Evolutionary conservation across 2,113 vertebrate species (phyloP), one percentile per base, ranked within the genome.

Genomic region (Platichthys stellatus): DNA sequence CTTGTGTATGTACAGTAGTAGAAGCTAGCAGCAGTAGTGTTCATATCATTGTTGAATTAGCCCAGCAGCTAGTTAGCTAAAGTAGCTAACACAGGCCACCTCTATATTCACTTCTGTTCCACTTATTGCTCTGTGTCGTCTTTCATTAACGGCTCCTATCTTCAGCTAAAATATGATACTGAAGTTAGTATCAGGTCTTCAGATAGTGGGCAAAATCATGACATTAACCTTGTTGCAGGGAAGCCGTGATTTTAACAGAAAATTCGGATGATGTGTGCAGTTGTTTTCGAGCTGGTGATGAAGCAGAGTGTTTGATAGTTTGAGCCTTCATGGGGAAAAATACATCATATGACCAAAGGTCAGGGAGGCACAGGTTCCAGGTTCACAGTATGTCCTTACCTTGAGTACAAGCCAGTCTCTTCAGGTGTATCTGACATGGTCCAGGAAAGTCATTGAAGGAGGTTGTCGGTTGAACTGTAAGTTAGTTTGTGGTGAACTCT

Each of bases 61-160:
- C 35, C 51, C 45, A 45, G 0, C 13, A 60, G 47, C 63, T 53
- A 61, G 12, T 62, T 35, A 43, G 38, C 70, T 69, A 23, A 58
- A 35, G 35, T 13, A 45, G 23, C 62, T 76, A 56, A 40, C 47
- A 15, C 23, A 51, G 15, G n/a, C 47, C 58, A 38, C 38, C 21
- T 21, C 21, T 43, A 11, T 21, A 7, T 35, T 62, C 38, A 45
- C 51, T 15, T 15, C 20, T 24, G 20, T 18, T 66, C 23, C 51
- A 23, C 51, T 57, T 69, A 23, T 63, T 24, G 26, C 38, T 69
- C 49, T 15, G 66, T 15, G 66, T 71, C n/a, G 10, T 28, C 63
- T 49, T 8, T 53, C 26, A 63, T 7, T 54, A 8, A 11, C n/a
- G 3, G 14, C 54, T 21, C 23, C 54, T 24, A 20, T 57, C 51